Conservation (phyloP, 2,113 vertebrate genomes). For the Amazona vittata region DNA sequence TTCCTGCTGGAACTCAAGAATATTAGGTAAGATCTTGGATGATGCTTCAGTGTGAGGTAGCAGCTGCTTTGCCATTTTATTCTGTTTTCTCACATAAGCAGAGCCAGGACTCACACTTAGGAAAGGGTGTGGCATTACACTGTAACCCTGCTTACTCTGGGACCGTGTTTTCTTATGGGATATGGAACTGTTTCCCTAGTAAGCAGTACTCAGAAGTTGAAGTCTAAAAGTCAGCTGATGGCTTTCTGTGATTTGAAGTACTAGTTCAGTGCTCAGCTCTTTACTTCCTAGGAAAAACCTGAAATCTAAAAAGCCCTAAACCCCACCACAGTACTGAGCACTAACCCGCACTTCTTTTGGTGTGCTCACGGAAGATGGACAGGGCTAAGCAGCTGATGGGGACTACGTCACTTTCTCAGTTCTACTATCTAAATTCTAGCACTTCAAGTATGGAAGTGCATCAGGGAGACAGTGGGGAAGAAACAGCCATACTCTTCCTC, state of each 20-base stretch:
- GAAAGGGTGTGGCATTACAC: rapidly evolving
- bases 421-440: background rate
- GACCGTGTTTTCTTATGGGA: background rate
- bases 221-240: background rate
- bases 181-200: background rate
- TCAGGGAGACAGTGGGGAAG: background rate
- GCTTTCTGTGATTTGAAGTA: background rate
- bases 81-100: background rate
- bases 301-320: background rate
- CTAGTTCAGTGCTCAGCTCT: background rate
- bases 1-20: background rate
- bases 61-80: background rate
- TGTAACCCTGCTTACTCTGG: background rate
- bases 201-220: background rate
- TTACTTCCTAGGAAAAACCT: background rate
- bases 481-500: background rate
- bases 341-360: background rate
- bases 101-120: background rate
- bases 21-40: background rate
- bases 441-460: background rate
- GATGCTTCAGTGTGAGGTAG: background rate
- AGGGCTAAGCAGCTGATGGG: background rate
- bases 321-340: background rate
- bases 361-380: background rate
- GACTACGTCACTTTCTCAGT: background rate